Base-by-base conservation (phyloP, 2,113 vertebrate species). In the Oophaga pumilio region DNA sequence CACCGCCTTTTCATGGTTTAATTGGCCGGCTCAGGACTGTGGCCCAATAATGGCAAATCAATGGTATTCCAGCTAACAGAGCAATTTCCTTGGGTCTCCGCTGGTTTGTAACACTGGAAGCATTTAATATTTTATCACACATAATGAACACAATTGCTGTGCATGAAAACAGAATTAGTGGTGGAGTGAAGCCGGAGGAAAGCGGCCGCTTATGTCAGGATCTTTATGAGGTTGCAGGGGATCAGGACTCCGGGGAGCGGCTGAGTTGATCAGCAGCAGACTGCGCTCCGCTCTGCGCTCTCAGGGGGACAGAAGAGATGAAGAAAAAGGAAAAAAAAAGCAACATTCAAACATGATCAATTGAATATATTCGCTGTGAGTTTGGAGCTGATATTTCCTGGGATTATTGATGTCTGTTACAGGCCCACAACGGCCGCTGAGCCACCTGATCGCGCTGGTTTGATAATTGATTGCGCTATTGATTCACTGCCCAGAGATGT, bases 111-210 rank as follows among this genome's bases (percentile, higher is more conserved):
- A 84, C 71, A 76, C 59, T 68, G 59, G 81, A 84, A 24, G 81
- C 81, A 88, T 88, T 88, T 88, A 88, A 88, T 88, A 88, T 88
- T 88, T 88, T 88, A 88, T 88, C 80, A 84, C 80, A 77, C 60
- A 77, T 88, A 88, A 88, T 88, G 87, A 88, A 88, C 57, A 84
- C 71, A 26, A 88, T 77, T 62, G 60, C n/a, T 76, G 87, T 77
- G 80, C 80, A 81, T 77, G 73, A 88, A 71, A 76, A 82, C 79
- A 82, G 73, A 88, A 84, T 88, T 83, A 83, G 59, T 73, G 87
- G 69, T 66, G 87, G 71, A 84, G 69, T 26, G 71, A 88, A 71
- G 24, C n/a, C 68, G 60, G 49, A 64, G 68, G 43, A 62, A 76
- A 64, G 81, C 49, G 49, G 80, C 59, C n/a, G 81, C 81, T 73